Evolutionary conservation across 2,113 vertebrate genomes (phyloP), one percentile per base, ranked within the genome.

Genomic region (Fukomys damarensis): DNA sequence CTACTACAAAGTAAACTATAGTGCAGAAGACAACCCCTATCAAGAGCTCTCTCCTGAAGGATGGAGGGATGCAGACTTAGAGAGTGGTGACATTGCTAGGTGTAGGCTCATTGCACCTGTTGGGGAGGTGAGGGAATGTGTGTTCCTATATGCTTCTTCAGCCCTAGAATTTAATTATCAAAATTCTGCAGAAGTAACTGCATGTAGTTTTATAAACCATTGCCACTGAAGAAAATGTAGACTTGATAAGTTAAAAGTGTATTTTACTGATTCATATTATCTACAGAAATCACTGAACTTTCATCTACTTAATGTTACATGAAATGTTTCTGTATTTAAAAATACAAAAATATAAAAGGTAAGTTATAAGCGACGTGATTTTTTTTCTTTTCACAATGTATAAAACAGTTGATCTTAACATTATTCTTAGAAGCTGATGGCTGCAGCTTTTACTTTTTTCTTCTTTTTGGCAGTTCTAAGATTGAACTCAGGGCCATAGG

Each of bases 401-500:
- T 87, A 82, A 90, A 49, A 92, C 83, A 63, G 41, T 74, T 46
- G 30, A 9, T 93, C 91, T 91, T 90, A 43, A 79, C n/a, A 20
- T 93, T 91, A 80, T 49, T 93, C 66, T 20, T 54, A 66, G 30
- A 79, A 63, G 4, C 11, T 74, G 16, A 13, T 26, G 32, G 70
- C 1, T 77, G 46, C 43, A 77, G 28, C 74, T 19, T 77, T 77
- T 77, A 32, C 46, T 77, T 77, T 77, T 63, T 63, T 58, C 56
- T 58, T 43, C 70, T 28, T 77, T 49, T 30, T 17, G 13, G 46
- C 30, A 28, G 28, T 49, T 77, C 43, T 77, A 38, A 28, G 43
- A 46, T 49, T 77, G 43, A 49, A 77, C 28, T 9, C 74, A 77
- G 74, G 28, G 46, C 74, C 43, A 14, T 32, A 46, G 74, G 46